Evolutionary conservation across 2,888 invertebrate genomes (phyloP).

Genomic region (Acanthopleura granulata): DNA sequence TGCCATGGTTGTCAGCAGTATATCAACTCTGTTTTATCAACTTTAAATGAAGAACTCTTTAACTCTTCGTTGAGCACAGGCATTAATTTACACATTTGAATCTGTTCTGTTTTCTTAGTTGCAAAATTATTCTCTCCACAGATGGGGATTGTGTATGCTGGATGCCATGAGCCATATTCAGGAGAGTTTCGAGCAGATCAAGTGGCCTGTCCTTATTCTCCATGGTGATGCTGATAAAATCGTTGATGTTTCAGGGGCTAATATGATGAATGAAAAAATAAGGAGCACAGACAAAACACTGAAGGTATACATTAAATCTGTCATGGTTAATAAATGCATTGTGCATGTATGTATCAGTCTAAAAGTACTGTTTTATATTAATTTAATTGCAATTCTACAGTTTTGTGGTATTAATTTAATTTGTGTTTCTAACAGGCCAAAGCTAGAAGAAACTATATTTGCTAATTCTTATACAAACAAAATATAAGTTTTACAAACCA

Average conservation of each 20-base stretch:
- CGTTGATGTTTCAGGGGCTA: conserved; percentile 63
- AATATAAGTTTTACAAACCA: no score
- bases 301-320: conserved; percentile 46
- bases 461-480: no score
- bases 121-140: conserved; percentile 27
- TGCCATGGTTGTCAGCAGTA: no score
- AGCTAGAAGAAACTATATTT: no score
- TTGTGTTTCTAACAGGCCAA: no score
- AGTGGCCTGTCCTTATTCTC: conserved; percentile 65
- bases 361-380: no score
- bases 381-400: no score
- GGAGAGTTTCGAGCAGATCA: conserved; percentile 45
- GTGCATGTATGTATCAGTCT: no score
- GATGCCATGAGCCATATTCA: conserved; percentile 54
- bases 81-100: no score
- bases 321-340: no score
- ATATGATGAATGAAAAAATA: conserved; percentile 54
- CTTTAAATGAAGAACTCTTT: neutral
- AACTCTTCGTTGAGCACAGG: neutral
- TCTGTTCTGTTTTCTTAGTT: neutral
- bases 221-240: conserved; percentile 67
- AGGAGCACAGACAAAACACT: conserved; percentile 62
- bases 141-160: conserved; percentile 61
- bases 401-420: no score
- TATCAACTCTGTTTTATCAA: no score